phyloP scores from a whole-genome alignment of 1,140 invertebrate genomes.

The Drosophila serrata region DNA sequence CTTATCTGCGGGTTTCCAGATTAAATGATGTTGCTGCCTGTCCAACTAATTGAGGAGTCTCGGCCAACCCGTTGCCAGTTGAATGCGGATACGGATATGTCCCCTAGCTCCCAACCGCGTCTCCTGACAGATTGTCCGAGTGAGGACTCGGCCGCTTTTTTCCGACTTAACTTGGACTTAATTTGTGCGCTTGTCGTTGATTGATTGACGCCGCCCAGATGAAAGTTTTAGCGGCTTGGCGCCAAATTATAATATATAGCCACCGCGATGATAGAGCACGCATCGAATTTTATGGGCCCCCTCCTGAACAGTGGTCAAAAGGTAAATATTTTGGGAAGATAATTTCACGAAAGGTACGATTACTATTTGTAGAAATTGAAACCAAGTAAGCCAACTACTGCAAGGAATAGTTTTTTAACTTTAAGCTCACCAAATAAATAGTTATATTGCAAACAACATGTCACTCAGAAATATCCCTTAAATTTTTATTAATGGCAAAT shows the following conservation, averaged over 20 bases:
- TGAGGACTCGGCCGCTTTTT: slow-evolving; percentile 49
- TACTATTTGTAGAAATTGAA: neutral
- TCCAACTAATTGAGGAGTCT: slow-evolving; percentile 63
- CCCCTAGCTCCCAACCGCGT: slow-evolving; percentile 17
- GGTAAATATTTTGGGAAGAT: neutral
- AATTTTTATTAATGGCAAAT: neutral
- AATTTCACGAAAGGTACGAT: neutral
- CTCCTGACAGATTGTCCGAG: slow-evolving; percentile 69
- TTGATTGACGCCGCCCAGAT: slow-evolving; percentile 74
- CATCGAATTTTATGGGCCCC: slow-evolving; percentile 78
- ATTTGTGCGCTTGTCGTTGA: slow-evolving; percentile 80
- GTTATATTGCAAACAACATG: no score
- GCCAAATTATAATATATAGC: slow-evolving; percentile 76
- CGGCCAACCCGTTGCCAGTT: slow-evolving; percentile 43
- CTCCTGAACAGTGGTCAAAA: slow-evolving; percentile 19
- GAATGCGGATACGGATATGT: slow-evolving; percentile 10
- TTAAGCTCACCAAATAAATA: neutral
- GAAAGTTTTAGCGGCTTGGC: slow-evolving; percentile 78
- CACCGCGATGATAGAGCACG: slow-evolving; percentile 65
- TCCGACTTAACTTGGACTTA: slow-evolving; percentile 65
- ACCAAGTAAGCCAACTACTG: neutral
- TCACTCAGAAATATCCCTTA: no score
- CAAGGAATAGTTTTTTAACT: neutral
- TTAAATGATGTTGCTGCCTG: slow-evolving; percentile 63
- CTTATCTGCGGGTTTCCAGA: slow-evolving; percentile 58